These are phyloP conservation scores for Uromys caudimaculatus DNA, from an alignment of 2,797 vertebrate genomes.

Conservation along the genomic window DNA sequence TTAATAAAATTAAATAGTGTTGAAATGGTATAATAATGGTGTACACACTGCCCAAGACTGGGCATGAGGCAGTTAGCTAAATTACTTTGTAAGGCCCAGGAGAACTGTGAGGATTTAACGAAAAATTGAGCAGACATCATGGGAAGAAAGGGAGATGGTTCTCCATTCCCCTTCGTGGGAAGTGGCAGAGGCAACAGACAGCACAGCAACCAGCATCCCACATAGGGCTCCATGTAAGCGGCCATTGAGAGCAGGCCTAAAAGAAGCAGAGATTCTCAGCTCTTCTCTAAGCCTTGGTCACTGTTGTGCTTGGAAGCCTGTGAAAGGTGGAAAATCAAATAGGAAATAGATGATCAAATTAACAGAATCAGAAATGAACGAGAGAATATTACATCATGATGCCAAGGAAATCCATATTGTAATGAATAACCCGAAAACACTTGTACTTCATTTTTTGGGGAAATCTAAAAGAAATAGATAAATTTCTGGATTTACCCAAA, in stretches of 20 bases:
- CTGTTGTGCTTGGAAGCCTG: background rate
- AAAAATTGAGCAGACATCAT: background rate
- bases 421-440: background rate
- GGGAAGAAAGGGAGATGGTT: background rate
- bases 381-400: no score
- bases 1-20: background rate
- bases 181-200: background rate
- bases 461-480: background rate
- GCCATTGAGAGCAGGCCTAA: no score
- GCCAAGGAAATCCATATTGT: background rate
- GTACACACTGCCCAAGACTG: background rate
- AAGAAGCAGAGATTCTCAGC: no score
- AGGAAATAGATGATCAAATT: background rate
- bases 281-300: background rate
- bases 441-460: no score
- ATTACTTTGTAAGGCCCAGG: background rate
- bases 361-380: background rate
- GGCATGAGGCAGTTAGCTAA: no score
- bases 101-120: background rate
- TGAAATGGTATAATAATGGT: background rate
- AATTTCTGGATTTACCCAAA: background rate
- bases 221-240: no score
- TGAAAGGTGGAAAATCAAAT: background rate
- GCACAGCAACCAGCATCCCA: background rate
- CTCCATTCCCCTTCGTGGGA: no score